Evolutionary conservation across 2,888 invertebrate genomes (phyloP), one percentile per base, ranked within the genome.

Genomic region (Elgonia sp.): DNA sequence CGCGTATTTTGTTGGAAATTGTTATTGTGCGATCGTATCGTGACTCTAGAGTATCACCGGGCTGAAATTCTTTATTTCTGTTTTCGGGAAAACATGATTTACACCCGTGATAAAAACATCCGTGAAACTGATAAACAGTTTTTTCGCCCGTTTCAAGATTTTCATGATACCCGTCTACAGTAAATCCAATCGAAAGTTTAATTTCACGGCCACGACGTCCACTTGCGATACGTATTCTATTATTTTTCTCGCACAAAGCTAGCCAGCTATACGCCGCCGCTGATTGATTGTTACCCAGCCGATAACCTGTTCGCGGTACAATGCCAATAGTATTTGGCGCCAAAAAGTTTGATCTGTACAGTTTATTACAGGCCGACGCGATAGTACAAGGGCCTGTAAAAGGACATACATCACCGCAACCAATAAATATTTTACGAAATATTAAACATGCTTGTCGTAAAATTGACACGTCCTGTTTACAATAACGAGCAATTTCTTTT

Each of bases 401-500:
- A 1, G 91, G 91, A 63, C 89, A 90, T 0, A 91, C 84, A 29
- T 80, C 81, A 0, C 84, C 88, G 14, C 53, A 46, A 14, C 89
- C 62, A 0, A 91, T 40, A 39, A 91, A 90, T 9, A 84, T 73
- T 21, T 89, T 46, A 42, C 91, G 75, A 73, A 91, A 91, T 40
- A 86, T 53, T 20, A 91, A n/a, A 70, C 88, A 92, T 0, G 90
- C 90, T 5, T 80, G 75, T 8, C 89, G 55, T 10, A 91, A 80
- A 69, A 91, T 91, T 5, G 83, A 73, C 0, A 91, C 90, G 42
- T 91, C 90, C 12, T 86, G 79, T 53, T 84, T 80, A 55, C 92
- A 91, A 53, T 92, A 90, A 10, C 70, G 70, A 1, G 86, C 9
- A n/a, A 91, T 67, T 67, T 91, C 91, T 21, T 86, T 84, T 63